Conservation (phyloP, 2,797 vertebrate species). For the Hipposideros larvatus region DNA sequence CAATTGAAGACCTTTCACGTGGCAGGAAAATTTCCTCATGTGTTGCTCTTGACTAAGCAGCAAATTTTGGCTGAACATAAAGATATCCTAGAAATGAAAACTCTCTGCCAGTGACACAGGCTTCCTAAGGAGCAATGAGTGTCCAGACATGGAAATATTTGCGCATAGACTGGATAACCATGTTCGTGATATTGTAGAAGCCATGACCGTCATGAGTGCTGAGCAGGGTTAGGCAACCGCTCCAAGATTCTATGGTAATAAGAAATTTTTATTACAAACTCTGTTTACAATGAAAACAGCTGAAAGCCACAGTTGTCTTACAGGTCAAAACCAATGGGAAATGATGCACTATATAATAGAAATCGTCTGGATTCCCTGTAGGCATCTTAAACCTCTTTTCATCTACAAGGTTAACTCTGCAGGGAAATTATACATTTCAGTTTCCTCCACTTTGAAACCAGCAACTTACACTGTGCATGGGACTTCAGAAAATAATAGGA, state of each 20-base stretch:
- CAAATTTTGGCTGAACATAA: conserved; percentile 10
- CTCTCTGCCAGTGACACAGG: background rate
- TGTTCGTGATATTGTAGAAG: background rate
- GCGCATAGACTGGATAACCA: background rate
- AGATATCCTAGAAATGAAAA: conserved; percentile 18
- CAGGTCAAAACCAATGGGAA: conserved; percentile 22
- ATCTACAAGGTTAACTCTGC: conserved; percentile 44
- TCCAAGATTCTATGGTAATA: conserved; percentile 35
- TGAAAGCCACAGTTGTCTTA: conserved; percentile 6
- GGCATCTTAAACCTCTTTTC: background rate
- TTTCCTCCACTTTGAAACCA: conserved; percentile 68
- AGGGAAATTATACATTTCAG: conserved; percentile 55
- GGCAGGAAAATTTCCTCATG: background rate
- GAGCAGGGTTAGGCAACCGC: background rate
- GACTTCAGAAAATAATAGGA: conserved; percentile 46
- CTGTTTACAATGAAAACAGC: conserved; percentile 57
- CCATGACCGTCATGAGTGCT: too few species aligned
- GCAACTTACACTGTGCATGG: background rate
- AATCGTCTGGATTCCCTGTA: conserved; percentile 37
- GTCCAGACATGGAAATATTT: background rate
- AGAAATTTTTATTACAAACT: conserved; percentile 64
- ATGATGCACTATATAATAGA: background rate
- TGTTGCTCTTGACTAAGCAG: background rate
- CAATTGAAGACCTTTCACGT: background rate
- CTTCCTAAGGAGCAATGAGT: background rate